A percentile compares a stretch with the other conserved stretches of the same genome.
Evolutionary conservation across 2,113 vertebrate genomes (phyloP).

Genomic region (Sylvilagus bachmani): DNA sequence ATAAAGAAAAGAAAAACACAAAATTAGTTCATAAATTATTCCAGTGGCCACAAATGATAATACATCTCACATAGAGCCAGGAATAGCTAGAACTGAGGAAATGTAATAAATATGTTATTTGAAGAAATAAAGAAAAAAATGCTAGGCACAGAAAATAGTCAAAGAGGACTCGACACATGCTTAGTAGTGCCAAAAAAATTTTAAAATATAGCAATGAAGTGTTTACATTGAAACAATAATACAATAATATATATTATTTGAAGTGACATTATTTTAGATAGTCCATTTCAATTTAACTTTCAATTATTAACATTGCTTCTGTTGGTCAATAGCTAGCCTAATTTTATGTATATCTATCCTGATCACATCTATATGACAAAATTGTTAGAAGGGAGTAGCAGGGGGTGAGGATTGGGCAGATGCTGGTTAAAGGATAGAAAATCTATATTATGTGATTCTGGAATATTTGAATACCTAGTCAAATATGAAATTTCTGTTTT

Average conservation of each 20-base stretch:
- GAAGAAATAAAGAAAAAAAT: background rate
- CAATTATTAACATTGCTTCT: background rate
- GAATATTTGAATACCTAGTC: background rate
- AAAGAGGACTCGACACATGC: background rate
- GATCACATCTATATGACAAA: background rate
- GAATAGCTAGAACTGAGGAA: background rate
- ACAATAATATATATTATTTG: background rate
- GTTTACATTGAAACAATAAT: background rate
- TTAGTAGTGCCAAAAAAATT: background rate
- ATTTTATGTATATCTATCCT: background rate
- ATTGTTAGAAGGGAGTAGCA: background rate
- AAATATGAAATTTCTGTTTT: background rate
- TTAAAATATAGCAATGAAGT: background rate
- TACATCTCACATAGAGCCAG: background rate
- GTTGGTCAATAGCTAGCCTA: background rate
- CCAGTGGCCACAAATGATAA: background rate
- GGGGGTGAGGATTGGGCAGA: no score
- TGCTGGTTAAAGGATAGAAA: no score
- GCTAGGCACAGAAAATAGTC: background rate
- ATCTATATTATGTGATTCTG: background rate
- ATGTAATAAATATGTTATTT: background rate
- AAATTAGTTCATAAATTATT: background rate
- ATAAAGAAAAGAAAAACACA: background rate
- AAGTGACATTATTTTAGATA: constrained; percentile 45
- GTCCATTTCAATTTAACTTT: background rate